phyloP scores from a whole-genome alignment of 2,888 invertebrate genomes.

The Ischnus inquisitorius region DNA sequence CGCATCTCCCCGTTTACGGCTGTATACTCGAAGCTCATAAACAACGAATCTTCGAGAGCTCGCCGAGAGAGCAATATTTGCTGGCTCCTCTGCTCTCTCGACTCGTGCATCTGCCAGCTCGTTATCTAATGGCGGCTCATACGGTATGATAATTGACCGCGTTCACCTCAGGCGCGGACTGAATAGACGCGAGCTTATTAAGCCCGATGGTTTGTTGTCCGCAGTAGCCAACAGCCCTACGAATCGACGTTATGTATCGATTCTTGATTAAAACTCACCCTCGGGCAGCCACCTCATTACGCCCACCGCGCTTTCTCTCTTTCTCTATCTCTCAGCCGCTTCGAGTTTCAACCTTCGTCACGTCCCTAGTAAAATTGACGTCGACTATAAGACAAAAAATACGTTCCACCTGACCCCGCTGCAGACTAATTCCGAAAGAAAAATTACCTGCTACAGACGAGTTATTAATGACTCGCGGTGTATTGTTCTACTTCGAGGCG shows the following conservation, averaged over 20 bases:
- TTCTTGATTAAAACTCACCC: conserved; percentile 83
- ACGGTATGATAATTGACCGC: conserved; percentile 82
- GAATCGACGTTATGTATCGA: conserved; percentile 82
- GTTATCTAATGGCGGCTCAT: conserved; percentile 84
- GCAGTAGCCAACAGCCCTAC: conserved; percentile 78
- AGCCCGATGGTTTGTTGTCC: conserved; percentile 77
- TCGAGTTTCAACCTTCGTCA: conserved; percentile 65
- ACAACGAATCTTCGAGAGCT: conserved; percentile 71
- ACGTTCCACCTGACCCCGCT: conserved; percentile 33
- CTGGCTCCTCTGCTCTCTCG: conserved; percentile 54
- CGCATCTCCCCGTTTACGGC: conserved; percentile 20
- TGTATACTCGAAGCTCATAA: conserved; percentile 67
- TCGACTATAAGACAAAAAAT: conserved; percentile 51
- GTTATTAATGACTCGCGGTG: conserved; percentile 61
- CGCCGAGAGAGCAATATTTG: conserved; percentile 59
- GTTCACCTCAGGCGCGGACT: conserved; percentile 78
- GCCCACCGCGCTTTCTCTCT: conserved; percentile 67
- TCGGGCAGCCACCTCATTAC: conserved; percentile 83
- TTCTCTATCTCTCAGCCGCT: conserved; percentile 34
- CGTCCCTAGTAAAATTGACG: conserved; percentile 74
- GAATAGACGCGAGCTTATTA: conserved; percentile 82
- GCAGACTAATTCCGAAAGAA: conserved; percentile 65
- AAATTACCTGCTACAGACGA: conserved; percentile 53
- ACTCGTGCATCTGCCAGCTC: conserved; percentile 82
- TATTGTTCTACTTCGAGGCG: conserved; percentile 47